Evolutionary conservation across 2,113 vertebrate genomes (phyloP).

Genomic region (Poeciliopsis occidentalis): DNA sequence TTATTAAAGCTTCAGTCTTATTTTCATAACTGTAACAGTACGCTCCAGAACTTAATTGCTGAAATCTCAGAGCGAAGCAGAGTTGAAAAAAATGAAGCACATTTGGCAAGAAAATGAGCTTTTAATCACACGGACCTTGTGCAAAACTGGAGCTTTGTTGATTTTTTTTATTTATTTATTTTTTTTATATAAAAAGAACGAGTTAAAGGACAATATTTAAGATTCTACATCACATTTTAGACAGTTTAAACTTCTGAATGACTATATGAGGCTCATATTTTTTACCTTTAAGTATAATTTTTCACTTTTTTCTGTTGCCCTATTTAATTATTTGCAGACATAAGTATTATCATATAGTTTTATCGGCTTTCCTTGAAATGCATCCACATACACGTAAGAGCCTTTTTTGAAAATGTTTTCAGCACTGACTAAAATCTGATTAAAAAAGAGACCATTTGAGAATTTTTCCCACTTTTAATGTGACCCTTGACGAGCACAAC

Average conservation of each 20-base stretch:
- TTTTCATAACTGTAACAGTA: conserved; percentile 1
- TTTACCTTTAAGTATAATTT: background rate
- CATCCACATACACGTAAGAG: no score
- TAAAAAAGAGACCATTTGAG: no score
- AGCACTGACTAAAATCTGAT: no score
- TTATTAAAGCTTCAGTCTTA: background rate
- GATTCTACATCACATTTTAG: background rate
- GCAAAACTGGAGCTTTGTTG: background rate
- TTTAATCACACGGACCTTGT: background rate
- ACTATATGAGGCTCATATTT: background rate
- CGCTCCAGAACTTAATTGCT: background rate
- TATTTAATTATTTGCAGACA: background rate
- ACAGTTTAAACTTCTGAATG: no score
- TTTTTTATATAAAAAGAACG: background rate
- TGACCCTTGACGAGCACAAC: no score
- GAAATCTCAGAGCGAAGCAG: background rate
- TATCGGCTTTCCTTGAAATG: background rate
- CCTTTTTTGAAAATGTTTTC: no score
- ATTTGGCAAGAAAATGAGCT: background rate
- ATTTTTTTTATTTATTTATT: no score
- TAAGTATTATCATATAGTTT: background rate
- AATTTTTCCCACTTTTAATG: no score
- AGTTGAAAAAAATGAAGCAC: background rate
- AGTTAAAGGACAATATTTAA: background rate
- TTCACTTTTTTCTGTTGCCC: background rate